Base-by-base conservation (phyloP, 2,888 invertebrate genomes). In the Hirtodrosophila alboralis region DNA sequence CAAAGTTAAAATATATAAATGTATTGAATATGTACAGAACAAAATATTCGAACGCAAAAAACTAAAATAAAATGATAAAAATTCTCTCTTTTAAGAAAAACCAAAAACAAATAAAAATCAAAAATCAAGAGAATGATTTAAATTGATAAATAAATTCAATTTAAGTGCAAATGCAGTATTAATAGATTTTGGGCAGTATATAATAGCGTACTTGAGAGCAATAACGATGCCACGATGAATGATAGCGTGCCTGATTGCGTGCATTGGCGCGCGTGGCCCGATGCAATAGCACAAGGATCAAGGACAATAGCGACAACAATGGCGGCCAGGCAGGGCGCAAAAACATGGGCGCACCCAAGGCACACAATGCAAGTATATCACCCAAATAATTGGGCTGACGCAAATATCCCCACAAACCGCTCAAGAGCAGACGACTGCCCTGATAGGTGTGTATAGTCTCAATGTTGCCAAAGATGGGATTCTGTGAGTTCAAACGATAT, bases 301-400 rank as follows among this genome's bases (percentile, higher is more conserved):
- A 92, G 14, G 88, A 38, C 4, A 83, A 23, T n/a, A 90, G 58
- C 36, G 94, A 91, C 1, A 96, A 86, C 0, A 95, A 91, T 0
- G 94, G 93, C 10, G 93, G 91, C 40, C 92, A 92, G 0, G 92
- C 94, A 56, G 93, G 92, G 85, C 90, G 91, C 53, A 86, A 85
- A 9, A 89, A 89, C 64, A 92, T 93, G 36, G 92, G 90, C 26
- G 89, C 91, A 54, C 90, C 90, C 88, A 92, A 91, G 0, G 94
- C 92, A 45, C 93, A 89, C 48, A 95, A 93, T 77, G 96, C 93
- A 40, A 97, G 78, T 13, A 97, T 93, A 79, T 97, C 96, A 0
- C 97, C 97, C 8, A 95, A 88, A 88, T 97, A 97, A 90, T 98
- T 97, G 3, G 97, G 97, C 90, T 97, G 97, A 56, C 97, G 93